Conservation (phyloP, 2,113 vertebrate species). For the Cyprinodon variegatus region DNA sequence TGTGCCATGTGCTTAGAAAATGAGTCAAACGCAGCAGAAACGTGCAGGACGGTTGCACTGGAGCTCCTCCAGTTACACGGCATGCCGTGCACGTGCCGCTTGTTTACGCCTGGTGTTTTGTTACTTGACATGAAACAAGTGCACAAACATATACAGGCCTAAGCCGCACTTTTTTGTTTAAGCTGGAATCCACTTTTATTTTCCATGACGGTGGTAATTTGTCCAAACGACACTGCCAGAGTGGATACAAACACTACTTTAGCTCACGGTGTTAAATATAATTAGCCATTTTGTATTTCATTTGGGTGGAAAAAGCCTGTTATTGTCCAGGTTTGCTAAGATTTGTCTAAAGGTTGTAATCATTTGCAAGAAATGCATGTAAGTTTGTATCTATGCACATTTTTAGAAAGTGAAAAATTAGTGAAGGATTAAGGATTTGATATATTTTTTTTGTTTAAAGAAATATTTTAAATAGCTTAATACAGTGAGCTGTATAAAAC, state of each 20-base stretch:
- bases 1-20: conserved; percentile 49
- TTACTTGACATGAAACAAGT: conserved; percentile 30
- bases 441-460: not conserved
- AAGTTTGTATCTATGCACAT: not conserved
- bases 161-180: conserved; percentile 28
- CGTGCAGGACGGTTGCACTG: conserved; percentile 31
- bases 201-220: conserved; percentile 38
- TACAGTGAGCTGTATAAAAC: conserved; percentile 15
- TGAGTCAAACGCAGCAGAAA: conserved; percentile 58
- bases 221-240: conserved; percentile 30
- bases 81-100: conserved; percentile 15
- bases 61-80: conserved; percentile 36
- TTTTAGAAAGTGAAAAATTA: conserved; percentile 5
- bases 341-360: not conserved
- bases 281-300: conserved; percentile 22
- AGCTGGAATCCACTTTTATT: conserved; percentile 24
- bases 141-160: not conserved
- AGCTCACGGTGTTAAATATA: conserved; percentile 11
- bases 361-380: not conserved
- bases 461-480: conserved; percentile 6
- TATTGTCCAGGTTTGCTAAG: not conserved
- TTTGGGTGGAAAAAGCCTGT: not conserved
- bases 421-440: not conserved
- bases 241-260: conserved; percentile 17
- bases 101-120: conserved; percentile 57